These are phyloP conservation scores for Luperina nickerlii DNA, from an alignment of 2,888 invertebrate species.

Conservation along the genomic window DNA sequence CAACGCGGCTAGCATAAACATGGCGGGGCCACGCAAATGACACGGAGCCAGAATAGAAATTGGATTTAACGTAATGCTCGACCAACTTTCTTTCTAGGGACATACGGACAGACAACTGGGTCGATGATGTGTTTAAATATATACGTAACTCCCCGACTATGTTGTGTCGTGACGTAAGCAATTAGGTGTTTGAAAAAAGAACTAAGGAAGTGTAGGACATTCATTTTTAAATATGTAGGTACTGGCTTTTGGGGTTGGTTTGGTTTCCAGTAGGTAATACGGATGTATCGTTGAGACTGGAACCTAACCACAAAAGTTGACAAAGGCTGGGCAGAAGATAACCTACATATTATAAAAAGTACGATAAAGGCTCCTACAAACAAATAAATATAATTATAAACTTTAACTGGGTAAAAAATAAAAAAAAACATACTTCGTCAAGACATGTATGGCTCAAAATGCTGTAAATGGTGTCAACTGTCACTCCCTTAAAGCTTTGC, in stretches of 20 bases:
- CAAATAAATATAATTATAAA: too few species aligned
- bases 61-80: conserved; percentile 57
- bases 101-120: conserved; percentile 51
- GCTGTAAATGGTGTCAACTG: too few species aligned
- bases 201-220: neutral
- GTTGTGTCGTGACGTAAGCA: conserved; percentile 39
- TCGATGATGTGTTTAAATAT: conserved; percentile 52
- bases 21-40: conserved; percentile 29
- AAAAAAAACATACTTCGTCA: too few species aligned
- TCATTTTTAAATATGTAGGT: neutral
- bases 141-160: conserved; percentile 44
- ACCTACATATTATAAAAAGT: neutral
- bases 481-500: too few species aligned
- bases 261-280: neutral
- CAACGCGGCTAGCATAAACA: conserved; percentile 38
- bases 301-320: neutral
- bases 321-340: neutral
- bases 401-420: too few species aligned
- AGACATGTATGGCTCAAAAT: too few species aligned
- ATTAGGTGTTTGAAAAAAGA: conserved; percentile 17
- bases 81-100: conserved; percentile 62
- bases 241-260: neutral
- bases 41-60: conserved; percentile 58
- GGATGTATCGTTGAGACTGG: neutral
- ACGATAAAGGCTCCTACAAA: too few species aligned